Conservation (phyloP, 2,888 invertebrate genomes). For the Sylvicola cinctus region DNA sequence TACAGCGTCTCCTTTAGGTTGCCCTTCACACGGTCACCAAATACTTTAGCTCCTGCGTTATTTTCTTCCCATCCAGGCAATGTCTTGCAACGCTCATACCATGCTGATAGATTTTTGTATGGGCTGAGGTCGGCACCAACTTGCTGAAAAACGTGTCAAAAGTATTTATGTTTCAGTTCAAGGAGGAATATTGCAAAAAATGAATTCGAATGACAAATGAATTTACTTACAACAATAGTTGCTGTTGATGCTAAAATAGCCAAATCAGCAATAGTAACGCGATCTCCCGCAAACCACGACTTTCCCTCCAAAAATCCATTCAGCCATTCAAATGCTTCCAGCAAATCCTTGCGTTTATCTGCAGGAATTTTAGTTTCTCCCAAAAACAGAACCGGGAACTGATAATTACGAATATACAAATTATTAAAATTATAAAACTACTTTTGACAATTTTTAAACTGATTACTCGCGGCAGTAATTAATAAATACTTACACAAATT, state of each 20-base stretch:
- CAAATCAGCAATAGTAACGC: constrained; percentile 26
- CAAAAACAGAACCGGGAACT: constrained; percentile 38
- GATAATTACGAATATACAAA: constrained; percentile 11
- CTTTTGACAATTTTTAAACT: neutral
- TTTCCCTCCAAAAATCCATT: constrained; percentile 19
- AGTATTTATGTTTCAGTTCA: too few species aligned
- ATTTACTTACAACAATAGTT: constrained; percentile 18
- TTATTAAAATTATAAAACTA: neutral
- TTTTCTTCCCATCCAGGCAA: constrained; percentile 38
- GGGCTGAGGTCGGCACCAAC: constrained; percentile 8
- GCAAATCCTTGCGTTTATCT: constrained; percentile 30
- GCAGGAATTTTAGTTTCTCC: constrained; percentile 34
- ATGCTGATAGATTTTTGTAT: constrained; percentile 15
- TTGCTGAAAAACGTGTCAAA: constrained; percentile 5
- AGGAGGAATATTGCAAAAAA: neutral
- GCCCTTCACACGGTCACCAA: constrained; percentile 34
- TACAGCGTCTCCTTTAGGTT: constrained; percentile 20
- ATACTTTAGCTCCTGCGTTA: constrained; percentile 33
- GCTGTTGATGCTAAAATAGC: constrained; percentile 22
- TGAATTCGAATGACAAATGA: neutral
- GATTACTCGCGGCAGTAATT: neutral
- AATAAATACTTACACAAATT: constrained; percentile 29
- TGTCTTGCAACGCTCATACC: constrained; percentile 34
- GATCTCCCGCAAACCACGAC: constrained; percentile 23
- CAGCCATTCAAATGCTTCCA: constrained; percentile 30